These are phyloP conservation scores for Cephus spinipes DNA, from an alignment of 2,888 invertebrate species.

Conservation along the genomic window DNA sequence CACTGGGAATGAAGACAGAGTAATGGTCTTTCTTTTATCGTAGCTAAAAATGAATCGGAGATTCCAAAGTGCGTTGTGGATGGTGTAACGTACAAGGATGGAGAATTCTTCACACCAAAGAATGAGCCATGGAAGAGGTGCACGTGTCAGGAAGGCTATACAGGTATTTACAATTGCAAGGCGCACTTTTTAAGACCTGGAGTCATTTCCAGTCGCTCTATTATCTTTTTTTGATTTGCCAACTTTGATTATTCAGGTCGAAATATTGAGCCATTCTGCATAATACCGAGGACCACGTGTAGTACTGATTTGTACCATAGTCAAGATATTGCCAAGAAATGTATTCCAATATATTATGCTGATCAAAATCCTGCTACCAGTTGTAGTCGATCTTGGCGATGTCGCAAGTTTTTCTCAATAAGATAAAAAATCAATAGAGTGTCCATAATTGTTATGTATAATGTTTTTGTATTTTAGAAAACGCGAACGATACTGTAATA, in stretches of 20 bases:
- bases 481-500: slow-evolving; percentile 31
- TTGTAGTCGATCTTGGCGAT: slow-evolving; percentile 43
- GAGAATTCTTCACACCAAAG: slow-evolving; percentile 42
- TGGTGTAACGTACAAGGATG: slow-evolving; percentile 46
- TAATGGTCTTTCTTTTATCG: neutral
- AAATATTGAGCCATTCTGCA: slow-evolving; percentile 50
- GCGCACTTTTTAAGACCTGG: too few species aligned
- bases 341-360: slow-evolving; percentile 44
- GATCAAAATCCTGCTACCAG: slow-evolving; percentile 29
- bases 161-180: slow-evolving; percentile 24
- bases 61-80: slow-evolving; percentile 45
- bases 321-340: slow-evolving; percentile 32
- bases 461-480: slow-evolving; percentile 34
- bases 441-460: neutral
- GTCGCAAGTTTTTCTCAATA: slow-evolving; percentile 46
- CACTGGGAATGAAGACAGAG: neutral
- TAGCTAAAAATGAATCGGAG: slow-evolving; percentile 39
- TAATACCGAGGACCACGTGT: slow-evolving; percentile 32
- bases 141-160: slow-evolving; percentile 40
- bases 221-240: neutral
- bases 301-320: slow-evolving; percentile 29
- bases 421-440: neutral
- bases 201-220: too few species aligned
- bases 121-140: slow-evolving; percentile 40
- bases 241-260: slow-evolving; percentile 34